These are phyloP conservation scores for Steinernema feltiae DNA, from an alignment of 1,140 invertebrate species.

Conservation along the genomic window DNA sequence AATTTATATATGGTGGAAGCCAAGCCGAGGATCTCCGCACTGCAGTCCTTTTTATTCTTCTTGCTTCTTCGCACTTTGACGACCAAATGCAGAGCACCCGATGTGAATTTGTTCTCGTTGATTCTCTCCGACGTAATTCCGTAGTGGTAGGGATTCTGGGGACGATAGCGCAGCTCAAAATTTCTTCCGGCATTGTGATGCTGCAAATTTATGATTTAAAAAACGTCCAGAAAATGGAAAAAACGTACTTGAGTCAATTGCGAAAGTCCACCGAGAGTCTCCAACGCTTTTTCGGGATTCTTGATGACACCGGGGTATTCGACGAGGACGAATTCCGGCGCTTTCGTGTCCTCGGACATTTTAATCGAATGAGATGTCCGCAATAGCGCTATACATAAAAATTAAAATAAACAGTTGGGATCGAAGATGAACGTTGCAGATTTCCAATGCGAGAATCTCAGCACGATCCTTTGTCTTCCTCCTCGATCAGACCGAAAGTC, in stretches of 20 bases:
- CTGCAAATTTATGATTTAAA: constrained; percentile 37
- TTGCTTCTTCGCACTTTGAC: constrained; percentile 43
- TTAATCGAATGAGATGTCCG: too few relatives aligned
- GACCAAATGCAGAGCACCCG: constrained; percentile 47
- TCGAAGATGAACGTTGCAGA: too few relatives aligned
- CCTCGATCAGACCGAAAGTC: too few relatives aligned
- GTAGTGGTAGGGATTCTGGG: constrained; percentile 46
- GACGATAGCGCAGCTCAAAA: constrained; percentile 46
- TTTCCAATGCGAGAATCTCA: too few relatives aligned
- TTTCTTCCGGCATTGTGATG: constrained; percentile 32
- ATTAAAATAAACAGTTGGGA: too few relatives aligned
- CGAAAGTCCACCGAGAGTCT: constrained; percentile 46
- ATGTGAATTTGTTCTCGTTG: constrained; percentile 30
- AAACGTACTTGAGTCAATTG: constrained; percentile 36
- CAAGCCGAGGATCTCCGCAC: constrained; percentile 42
- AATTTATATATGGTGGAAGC: constrained; percentile 45
- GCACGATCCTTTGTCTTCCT: too few relatives aligned
- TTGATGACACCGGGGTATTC: constrained; percentile 52
- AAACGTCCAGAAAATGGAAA: constrained; percentile 4
- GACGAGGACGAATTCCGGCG: constrained; percentile 39
- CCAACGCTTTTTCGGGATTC: constrained; percentile 45
- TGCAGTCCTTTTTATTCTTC: constrained; percentile 15
- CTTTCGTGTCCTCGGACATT: neutral
- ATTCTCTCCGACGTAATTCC: constrained; percentile 40
- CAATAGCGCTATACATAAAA: too few relatives aligned